Percentiles rank a stretch among this genome's conserved stretches.
phyloP scores from a whole-genome alignment of 2,888 invertebrate species.

The Hipparchia semele region DNA sequence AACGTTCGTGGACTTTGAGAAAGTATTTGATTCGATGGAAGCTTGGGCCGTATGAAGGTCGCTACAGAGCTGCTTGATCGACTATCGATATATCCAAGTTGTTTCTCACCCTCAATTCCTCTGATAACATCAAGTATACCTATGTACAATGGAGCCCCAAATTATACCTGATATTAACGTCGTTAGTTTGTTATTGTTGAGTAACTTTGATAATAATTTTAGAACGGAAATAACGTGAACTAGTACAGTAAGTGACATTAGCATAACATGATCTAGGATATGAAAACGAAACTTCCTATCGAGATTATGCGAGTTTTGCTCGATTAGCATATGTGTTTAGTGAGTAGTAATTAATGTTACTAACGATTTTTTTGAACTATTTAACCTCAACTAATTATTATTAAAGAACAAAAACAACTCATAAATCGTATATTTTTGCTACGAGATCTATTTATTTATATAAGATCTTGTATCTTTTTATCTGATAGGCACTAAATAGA shows the following conservation, averaged over 20 bases:
- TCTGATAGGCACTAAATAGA: too few species aligned
- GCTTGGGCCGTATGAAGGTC: too few species aligned
- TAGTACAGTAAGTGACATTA: conserved; percentile 9
- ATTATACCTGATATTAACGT: not conserved
- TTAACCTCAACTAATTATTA: not conserved
- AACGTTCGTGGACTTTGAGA: too few species aligned
- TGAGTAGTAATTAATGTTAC: not conserved
- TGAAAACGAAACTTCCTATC: conserved; percentile 12
- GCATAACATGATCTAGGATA: conserved; percentile 2
- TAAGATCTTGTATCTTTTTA: too few species aligned
- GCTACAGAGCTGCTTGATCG: too few species aligned
- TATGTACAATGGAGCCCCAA: not conserved
- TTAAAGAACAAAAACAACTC: too few species aligned
- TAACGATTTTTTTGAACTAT: not conserved
- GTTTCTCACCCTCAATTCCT: too few species aligned
- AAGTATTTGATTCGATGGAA: too few species aligned
- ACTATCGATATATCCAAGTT: too few species aligned
- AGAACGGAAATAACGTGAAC: conserved; percentile 15
- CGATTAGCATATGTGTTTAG: not conserved
- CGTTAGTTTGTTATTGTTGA: not conserved
- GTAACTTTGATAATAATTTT: not conserved
- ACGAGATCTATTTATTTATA: too few species aligned
- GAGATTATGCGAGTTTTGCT: conserved; percentile 9
- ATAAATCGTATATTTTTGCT: too few species aligned
- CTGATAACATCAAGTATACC: not conserved